Evolutionary conservation across 2,888 invertebrate genomes (phyloP).

Genomic region (Macrophya annulata): DNA sequence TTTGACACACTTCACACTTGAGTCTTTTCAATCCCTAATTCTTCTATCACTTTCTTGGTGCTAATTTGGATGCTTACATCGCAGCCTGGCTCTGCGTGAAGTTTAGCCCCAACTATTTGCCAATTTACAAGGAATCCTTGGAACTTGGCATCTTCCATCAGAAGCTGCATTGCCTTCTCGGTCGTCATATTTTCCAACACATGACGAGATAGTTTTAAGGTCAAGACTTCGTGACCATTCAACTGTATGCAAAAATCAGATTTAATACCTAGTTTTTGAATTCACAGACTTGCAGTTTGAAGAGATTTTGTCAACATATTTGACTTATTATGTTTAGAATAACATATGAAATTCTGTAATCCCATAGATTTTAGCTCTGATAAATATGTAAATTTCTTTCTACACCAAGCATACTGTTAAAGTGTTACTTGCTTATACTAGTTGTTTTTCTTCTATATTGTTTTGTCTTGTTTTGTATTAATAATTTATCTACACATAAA

Average conservation of each 20-base stretch:
- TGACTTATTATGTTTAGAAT: not conserved
- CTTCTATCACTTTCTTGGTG: constrained; percentile 57
- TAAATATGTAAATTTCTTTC: not conserved
- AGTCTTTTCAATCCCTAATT: constrained; percentile 45
- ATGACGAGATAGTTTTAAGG: constrained; percentile 81
- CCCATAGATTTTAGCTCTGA: not conserved
- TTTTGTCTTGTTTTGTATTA: not conserved
- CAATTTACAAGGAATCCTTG: constrained; percentile 72
- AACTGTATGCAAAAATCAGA: constrained; percentile 73
- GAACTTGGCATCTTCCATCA: constrained; percentile 79
- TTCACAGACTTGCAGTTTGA: not conserved
- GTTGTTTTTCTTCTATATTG: not conserved
- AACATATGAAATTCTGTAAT: not conserved
- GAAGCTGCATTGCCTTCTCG: constrained; percentile 82
- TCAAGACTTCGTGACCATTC: constrained; percentile 81
- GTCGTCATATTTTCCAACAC: constrained; percentile 81
- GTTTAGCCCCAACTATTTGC: constrained; percentile 73
- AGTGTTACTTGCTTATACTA: not conserved
- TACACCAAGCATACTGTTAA: not conserved
- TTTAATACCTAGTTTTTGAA: not conserved
- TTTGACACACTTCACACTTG: constrained; percentile 17
- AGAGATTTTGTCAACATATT: not conserved
- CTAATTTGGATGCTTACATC: constrained; percentile 75
- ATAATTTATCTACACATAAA: not conserved
- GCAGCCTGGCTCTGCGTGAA: constrained; percentile 73